Conservation (phyloP, 2,797 vertebrate genomes). For the Alcedo atthis region DNA sequence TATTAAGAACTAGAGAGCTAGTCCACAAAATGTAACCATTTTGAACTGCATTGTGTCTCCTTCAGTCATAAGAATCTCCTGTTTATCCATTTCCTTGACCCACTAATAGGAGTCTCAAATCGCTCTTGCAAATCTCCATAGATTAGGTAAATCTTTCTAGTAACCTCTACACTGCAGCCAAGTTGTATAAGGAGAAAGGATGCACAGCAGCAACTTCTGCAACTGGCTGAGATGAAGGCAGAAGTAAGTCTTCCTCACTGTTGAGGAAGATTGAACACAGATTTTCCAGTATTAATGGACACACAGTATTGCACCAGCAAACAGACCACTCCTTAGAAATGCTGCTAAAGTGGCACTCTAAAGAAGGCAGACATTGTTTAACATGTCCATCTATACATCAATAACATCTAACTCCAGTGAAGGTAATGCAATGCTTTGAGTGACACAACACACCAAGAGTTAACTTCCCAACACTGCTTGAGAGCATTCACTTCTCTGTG, state of each 20-base stretch:
- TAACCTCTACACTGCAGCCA: not conserved
- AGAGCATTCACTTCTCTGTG: not conserved
- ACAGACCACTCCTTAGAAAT: not conserved
- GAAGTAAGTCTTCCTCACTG: not conserved
- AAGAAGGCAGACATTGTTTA: not conserved
- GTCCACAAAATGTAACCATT: not conserved
- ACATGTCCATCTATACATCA: not conserved
- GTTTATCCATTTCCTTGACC: not conserved
- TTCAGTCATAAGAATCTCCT: not conserved
- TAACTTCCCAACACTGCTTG: not conserved
- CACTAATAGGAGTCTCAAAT: not conserved
- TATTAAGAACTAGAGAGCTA: not conserved
- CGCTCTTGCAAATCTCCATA: not conserved
- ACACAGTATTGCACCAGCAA: not conserved
- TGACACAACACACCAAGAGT: not conserved
- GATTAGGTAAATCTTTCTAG: not conserved
- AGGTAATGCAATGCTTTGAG: not conserved
- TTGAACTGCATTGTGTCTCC: not conserved
- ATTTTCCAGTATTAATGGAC: not conserved
- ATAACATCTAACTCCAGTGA: accelerated
- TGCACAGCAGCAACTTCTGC: not conserved
- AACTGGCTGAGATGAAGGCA: not conserved
- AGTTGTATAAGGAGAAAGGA: not conserved
- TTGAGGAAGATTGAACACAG: too few species aligned
- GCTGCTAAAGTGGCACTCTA: not conserved